phyloP scores from a whole-genome alignment of 2,113 vertebrate genomes.

The Tragelaphus scriptus region DNA sequence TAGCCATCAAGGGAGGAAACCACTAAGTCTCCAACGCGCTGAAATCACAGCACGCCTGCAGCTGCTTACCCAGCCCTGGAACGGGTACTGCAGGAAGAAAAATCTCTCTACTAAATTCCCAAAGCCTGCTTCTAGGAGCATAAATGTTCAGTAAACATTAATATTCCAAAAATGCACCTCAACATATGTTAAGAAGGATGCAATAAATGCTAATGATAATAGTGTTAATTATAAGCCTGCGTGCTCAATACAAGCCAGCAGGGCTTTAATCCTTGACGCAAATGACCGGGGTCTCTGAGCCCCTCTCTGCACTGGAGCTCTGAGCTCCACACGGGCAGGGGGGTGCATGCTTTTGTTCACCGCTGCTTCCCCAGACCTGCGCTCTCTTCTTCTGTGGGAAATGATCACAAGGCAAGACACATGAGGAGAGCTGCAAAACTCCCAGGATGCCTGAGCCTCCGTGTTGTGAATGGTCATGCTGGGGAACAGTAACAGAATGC shows the following conservation, averaged over 20 bases:
- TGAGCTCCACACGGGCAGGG: not conserved
- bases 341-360: not conserved
- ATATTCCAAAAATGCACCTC: not conserved
- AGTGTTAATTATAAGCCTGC: not conserved
- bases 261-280: not conserved
- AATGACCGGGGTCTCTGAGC: rapidly evolving
- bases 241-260: too few species aligned
- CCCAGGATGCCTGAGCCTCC: not conserved
- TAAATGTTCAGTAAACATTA: not conserved
- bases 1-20: not conserved
- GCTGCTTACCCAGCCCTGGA: not conserved
- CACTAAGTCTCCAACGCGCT: not conserved
- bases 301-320: not conserved
- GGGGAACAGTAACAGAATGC: not conserved
- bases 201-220: not conserved
- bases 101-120: not conserved
- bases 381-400: not conserved
- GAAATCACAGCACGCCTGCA: not conserved
- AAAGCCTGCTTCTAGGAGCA: not conserved
- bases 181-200: not conserved
- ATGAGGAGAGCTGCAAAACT: not conserved
- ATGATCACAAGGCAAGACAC: not conserved
- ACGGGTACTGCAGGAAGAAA: not conserved
- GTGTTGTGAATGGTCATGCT: too few species aligned
- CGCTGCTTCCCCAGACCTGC: rapidly evolving